phyloP scores from a whole-genome alignment of 2,888 invertebrate species.

The Pocota personata region DNA sequence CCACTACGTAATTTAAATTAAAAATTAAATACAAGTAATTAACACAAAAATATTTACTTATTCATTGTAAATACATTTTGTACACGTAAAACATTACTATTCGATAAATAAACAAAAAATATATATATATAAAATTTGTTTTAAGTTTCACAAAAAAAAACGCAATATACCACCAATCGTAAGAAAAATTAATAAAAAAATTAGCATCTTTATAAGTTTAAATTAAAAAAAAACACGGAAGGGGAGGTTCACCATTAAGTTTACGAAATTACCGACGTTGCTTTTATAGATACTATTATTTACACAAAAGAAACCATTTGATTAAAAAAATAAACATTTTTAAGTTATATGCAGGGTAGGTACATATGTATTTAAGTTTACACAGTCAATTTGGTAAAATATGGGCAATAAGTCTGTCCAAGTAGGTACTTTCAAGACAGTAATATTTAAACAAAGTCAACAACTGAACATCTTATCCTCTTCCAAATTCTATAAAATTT shows the following conservation, averaged over 20 bases:
- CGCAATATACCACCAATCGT: conserved; percentile 56
- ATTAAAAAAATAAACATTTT: no score
- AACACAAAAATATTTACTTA: neutral
- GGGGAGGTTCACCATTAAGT: conserved; percentile 15
- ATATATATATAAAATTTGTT: conserved; percentile 7
- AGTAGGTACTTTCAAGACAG: no score
- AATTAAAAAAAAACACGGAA: conserved; percentile 13
- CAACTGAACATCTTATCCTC: neutral
- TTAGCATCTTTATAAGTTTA: conserved; percentile 64
- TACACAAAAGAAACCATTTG: no score
- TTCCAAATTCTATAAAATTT: conserved; percentile 25
- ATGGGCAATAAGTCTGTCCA: no score
- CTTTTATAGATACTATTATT: no score
- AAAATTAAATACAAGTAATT: conserved; percentile 2
- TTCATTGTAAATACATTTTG: conserved; percentile 62
- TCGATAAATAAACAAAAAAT: conserved; percentile 9
- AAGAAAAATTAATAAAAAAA: conserved; percentile 20
- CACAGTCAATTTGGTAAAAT: neutral
- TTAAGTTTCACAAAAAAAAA: conserved; percentile 31
- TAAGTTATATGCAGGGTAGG: no score
- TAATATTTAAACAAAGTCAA: no score
- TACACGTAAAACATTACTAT: neutral
- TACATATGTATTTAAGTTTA: no score
- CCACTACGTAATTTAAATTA: conserved; percentile 64
- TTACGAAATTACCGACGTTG: neutral